Base-by-base conservation (phyloP, 2,113 vertebrate species). In the Apteryx owenii region DNA sequence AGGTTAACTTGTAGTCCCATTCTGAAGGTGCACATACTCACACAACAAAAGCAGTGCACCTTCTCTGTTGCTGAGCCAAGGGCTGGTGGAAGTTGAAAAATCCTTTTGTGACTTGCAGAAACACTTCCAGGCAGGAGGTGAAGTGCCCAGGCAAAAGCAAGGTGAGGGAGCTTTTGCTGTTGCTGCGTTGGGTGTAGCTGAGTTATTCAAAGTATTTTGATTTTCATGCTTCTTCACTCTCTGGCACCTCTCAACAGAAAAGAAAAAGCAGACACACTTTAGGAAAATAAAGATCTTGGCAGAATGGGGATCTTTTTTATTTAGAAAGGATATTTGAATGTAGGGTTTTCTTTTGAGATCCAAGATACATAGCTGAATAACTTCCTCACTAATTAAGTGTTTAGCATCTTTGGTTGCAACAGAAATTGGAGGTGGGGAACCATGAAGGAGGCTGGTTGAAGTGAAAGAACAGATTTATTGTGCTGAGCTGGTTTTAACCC, bases 41-140 rank as follows among this genome's bases (percentile, higher is more conserved):
- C 2, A 7, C 26, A 53, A 51, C 15, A 44, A 16, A 58, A 77
- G 3, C 15, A 65, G 71, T 7, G 4, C 76, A 58, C 66, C 1
- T 10, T 86, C 36, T 75, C 38, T 0, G 0, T 31, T 83, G 6
- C 40, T 36, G 8, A 91, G 19, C 40, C 66, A 82, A 0, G 0
- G 48, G 21, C 33, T 60, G 33, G 21, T 71, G 46, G 79, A 61
- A 91, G 31, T 11, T 33, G 36, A 83, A 92, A 88, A 62, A 6
- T 51, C 21, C 31, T 81, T 87, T 42, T n/a, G 50, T 40, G 28
- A 50, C 38, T 40, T 81, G 46, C 12, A 70, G 72, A 29, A 40
- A 38, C 10, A 15, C 33, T 50, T 73, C 3, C 10, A 72, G 26
- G 23, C 7, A 72, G 56, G 36, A 38, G 20, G 14, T 50, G 12